Base-by-base conservation (phyloP, 2,888 invertebrate genomes). In the Cylindroiulus punctatus region DNA sequence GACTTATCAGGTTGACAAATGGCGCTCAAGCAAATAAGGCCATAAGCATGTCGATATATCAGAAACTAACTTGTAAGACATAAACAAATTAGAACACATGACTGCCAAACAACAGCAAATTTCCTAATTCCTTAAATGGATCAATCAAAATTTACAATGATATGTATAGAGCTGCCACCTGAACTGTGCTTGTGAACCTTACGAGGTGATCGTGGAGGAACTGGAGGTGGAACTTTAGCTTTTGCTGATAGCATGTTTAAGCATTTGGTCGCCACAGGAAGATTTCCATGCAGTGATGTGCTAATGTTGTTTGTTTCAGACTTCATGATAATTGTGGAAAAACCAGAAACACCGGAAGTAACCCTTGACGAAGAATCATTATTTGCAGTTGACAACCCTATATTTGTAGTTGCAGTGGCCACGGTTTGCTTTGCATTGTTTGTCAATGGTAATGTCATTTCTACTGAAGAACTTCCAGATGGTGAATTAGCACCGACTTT, bases 171-270 rank as follows among this genome's bases (percentile, higher is more conserved):
- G 44, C 44, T 83, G 83, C 83, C 83, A 83, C 83, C 83, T 83
- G 83, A 40, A 40, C 26, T 83, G 44, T 83, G 83, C 40, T 83
- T 83, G 42, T 42, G 44, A 81, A 36, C 26, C 81, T 86, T 86
- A 42, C 82, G 57, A 42, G 84, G 86, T 10, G 86, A 86, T 89
- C 96, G 92, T 4, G 96, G 96, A 86, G 96, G 96, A 85, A 97
- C 96, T 32, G 97, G 97, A 86, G 97, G 97, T 81, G 96, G 96
- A 76, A 96, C 94, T 87, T 89, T 88, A 84, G 89, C 82, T 86
- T 81, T 52, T 86, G 26, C 81, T 44, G 44, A 14, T 42, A 81
- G 17, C 17, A 82, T 86, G 26, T 83, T 83, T 83, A 42, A 42
- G 83, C 83, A 26, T n/a, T 83, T 40, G 36, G 44, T 26, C 83